phyloP scores from a whole-genome alignment of 2,113 vertebrate species.

The Geothlypis trichas region DNA sequence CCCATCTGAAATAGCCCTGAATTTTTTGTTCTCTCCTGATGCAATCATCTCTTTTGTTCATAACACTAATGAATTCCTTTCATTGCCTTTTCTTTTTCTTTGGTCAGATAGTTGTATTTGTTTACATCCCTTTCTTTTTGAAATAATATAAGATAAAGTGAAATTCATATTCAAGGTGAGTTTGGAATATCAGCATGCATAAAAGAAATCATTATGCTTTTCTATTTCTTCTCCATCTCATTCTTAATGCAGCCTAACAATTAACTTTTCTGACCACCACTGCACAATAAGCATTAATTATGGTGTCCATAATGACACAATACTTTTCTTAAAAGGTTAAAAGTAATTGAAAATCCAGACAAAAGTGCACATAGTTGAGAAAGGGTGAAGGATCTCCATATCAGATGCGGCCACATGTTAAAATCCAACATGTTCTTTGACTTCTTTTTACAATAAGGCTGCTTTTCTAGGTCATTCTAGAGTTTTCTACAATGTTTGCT shows the following conservation, averaged over 20 bases:
- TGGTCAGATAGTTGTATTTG: neutral
- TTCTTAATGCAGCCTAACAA: neutral
- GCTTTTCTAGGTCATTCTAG: neutral
- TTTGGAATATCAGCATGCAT: neutral
- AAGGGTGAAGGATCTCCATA: neutral
- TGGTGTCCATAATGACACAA: neutral
- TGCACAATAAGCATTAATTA: constrained; percentile 1
- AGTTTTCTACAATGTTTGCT: neutral
- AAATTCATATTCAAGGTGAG: neutral
- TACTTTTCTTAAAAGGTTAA: neutral
- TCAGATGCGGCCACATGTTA: neutral
- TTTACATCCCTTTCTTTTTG: neutral
- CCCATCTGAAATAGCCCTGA: neutral
- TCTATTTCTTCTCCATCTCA: neutral
- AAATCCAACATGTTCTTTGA: neutral
- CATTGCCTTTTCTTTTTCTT: neutral
- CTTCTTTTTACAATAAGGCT: neutral
- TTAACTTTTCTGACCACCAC: constrained; percentile 20
- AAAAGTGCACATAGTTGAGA: neutral
- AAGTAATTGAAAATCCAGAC: neutral
- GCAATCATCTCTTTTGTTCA: neutral
- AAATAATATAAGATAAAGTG: neutral
- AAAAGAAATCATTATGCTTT: neutral
- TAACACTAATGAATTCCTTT: neutral
- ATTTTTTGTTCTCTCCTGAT: neutral